A percentile compares a stretch with the other conserved stretches of the same genome.
These are phyloP conservation scores for Cirrhinus mrigala DNA, from an alignment of 2,797 vertebrate species.

Conservation along the genomic window DNA sequence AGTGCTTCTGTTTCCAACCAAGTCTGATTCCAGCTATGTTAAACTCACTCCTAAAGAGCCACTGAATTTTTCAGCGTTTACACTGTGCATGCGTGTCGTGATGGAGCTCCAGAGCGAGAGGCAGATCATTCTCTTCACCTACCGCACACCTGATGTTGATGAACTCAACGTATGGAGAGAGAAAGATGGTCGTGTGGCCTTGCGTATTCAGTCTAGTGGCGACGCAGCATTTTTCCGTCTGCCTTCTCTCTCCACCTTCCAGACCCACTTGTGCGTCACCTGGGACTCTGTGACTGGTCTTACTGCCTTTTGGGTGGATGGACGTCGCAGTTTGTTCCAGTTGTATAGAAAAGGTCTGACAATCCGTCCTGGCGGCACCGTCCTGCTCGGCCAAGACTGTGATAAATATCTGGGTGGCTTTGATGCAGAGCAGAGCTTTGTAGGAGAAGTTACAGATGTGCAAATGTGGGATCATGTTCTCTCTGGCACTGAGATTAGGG, in stretches of 20 bases:
- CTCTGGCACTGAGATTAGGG: constrained; percentile 63
- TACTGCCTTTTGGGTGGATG: too few species aligned
- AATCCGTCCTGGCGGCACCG: constrained; percentile 61
- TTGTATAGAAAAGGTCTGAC: constrained; percentile 49
- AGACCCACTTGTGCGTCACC: too few species aligned
- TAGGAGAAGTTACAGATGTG: constrained; percentile 78
- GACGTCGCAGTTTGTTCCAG: too few species aligned
- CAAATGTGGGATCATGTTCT: constrained; percentile 80
- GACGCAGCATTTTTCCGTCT: too few species aligned
- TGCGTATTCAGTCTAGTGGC: too few species aligned
- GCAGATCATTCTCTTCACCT: constrained; percentile 81
- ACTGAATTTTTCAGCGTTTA: constrained; percentile 76
- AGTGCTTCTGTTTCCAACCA: constrained; percentile 78
- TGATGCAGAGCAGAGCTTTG: constrained; percentile 73
- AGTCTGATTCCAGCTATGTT: constrained; percentile 80
- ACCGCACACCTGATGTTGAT: constrained; percentile 61
- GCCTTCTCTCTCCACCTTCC: too few species aligned
- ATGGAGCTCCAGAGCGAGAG: constrained; percentile 73
- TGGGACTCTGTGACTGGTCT: too few species aligned
- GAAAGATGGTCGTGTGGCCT: too few species aligned
- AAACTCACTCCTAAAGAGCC: constrained; percentile 76
- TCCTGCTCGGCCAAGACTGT: constrained; percentile 80
- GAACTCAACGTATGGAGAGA: background rate
- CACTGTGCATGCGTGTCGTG: constrained; percentile 80
- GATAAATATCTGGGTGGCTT: constrained; percentile 71